Conservation (phyloP, 2,797 vertebrate genomes). For the Lithobates pipiens region DNA sequence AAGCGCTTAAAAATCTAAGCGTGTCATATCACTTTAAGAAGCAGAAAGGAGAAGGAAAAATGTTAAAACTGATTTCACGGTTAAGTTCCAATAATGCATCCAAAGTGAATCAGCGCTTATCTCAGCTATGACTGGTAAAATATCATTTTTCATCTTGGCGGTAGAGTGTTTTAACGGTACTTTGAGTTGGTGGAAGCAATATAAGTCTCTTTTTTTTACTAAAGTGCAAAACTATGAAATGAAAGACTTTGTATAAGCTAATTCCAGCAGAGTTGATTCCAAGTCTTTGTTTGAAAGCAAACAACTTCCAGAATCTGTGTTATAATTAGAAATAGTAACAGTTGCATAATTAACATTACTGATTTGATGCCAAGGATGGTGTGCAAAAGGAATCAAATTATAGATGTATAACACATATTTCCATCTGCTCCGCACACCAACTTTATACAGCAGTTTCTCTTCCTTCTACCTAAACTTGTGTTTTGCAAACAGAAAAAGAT, state of each 20-base stretch:
- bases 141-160: not conserved
- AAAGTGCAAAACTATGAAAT: not conserved
- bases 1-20: too few relatives aligned
- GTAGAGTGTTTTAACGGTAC: not conserved
- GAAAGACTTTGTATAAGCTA: not conserved
- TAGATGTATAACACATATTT: conserved; percentile 55
- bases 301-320: conserved; percentile 23
- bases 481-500: not conserved
- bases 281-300: conserved; percentile 18
- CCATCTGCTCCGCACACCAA: conserved; percentile 29
- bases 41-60: too few relatives aligned
- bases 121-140: conserved; percentile 17
- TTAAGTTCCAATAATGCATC: not conserved
- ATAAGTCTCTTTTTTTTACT: not conserved
- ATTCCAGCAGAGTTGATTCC: conserved; percentile 28
- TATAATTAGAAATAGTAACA: conserved; percentile 51
- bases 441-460: not conserved
- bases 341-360: conserved; percentile 48
- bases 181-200: not conserved
- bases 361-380: conserved; percentile 48
- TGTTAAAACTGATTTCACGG: too few relatives aligned
- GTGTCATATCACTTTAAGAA: too few relatives aligned
- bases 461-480: not conserved
- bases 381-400: conserved; percentile 58
- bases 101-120: not conserved